A percentile compares a stretch with the other conserved stretches of the same genome.
phyloP scores from a whole-genome alignment of 92 coral and sea anemone species.

The Phymanthus crucifer region DNA sequence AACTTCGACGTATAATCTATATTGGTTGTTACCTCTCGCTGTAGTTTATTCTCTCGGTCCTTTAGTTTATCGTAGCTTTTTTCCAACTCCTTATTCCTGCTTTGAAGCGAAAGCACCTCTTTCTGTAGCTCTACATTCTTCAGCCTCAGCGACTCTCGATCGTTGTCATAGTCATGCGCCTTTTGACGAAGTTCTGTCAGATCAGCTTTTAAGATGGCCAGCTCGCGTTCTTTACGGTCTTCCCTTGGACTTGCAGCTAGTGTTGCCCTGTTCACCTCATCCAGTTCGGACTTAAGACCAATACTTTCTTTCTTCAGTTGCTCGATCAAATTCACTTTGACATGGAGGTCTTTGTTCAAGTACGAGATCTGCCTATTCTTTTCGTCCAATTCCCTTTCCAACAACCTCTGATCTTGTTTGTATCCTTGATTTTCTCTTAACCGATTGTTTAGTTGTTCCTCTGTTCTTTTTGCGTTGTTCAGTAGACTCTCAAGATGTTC shows the following conservation, averaged over 20 bases:
- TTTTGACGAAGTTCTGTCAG: slow-evolving; percentile 51
- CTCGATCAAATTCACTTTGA: slow-evolving; percentile 59
- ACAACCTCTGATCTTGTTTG: slow-evolving; percentile 55
- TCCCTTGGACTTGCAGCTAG: slow-evolving; percentile 34
- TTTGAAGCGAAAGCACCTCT: slow-evolving; percentile 57
- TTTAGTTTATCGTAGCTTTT: slow-evolving; percentile 50
- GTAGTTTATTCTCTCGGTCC: slow-evolving; percentile 69
- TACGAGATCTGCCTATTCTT: slow-evolving; percentile 63
- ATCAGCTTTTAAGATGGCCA: slow-evolving; percentile 64
- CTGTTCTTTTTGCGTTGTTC: slow-evolving; percentile 49
- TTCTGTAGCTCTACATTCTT: slow-evolving; percentile 76
- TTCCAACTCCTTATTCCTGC: slow-evolving; percentile 66
- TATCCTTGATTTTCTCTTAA: slow-evolving; percentile 53
- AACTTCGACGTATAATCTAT: slow-evolving; percentile 57
- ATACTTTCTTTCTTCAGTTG: slow-evolving; percentile 78
- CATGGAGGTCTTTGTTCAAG: slow-evolving; percentile 48
- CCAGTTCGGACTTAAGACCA: slow-evolving; percentile 62
- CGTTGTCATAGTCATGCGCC: slow-evolving; percentile 55
- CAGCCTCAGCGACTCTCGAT: slow-evolving; percentile 62
- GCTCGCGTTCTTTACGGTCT: slow-evolving; percentile 49
- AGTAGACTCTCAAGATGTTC: slow-evolving; percentile 69
- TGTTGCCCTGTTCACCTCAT: slow-evolving; percentile 49
- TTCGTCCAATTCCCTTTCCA: slow-evolving; percentile 72
- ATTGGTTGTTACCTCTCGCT: slow-evolving; percentile 46
- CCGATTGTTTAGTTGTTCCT: slow-evolving; percentile 55